phyloP scores from a whole-genome alignment of 2,888 invertebrate species.

The Dryococelus australis region DNA sequence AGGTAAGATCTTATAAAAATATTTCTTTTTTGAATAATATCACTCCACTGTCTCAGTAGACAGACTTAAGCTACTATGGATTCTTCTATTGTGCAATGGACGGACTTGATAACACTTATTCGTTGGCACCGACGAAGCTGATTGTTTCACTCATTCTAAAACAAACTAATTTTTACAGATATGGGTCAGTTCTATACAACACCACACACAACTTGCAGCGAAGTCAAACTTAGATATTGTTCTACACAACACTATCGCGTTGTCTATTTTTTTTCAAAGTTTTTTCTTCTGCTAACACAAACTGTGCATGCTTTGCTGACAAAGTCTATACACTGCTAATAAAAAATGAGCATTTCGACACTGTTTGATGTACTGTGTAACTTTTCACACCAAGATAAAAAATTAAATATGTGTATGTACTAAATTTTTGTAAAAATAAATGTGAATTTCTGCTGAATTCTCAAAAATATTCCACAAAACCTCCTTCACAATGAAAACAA shows the following conservation, averaged over 20 bases:
- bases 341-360: not conserved
- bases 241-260: not conserved
- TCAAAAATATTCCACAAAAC: not conserved
- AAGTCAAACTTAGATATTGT: not conserved
- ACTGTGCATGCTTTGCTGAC: not conserved
- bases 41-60: not conserved
- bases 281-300: not conserved
- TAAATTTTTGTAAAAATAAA: not conserved
- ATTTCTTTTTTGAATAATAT: not conserved
- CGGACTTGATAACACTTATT: slow-evolving; percentile 16
- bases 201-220: not conserved
- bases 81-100: not conserved
- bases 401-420: not conserved
- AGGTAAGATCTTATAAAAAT: not conserved
- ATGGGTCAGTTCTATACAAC: not conserved
- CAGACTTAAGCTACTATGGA: not conserved
- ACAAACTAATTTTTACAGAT: not conserved
- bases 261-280: not conserved
- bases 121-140: slow-evolving; percentile 26
- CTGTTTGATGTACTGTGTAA: not conserved
- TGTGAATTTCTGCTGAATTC: not conserved
- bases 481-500: not conserved
- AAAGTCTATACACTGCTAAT: not conserved
- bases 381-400: not conserved
- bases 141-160: not conserved